Conservation (phyloP, 2,888 invertebrate species). For the Mesochorus sp. region DNA sequence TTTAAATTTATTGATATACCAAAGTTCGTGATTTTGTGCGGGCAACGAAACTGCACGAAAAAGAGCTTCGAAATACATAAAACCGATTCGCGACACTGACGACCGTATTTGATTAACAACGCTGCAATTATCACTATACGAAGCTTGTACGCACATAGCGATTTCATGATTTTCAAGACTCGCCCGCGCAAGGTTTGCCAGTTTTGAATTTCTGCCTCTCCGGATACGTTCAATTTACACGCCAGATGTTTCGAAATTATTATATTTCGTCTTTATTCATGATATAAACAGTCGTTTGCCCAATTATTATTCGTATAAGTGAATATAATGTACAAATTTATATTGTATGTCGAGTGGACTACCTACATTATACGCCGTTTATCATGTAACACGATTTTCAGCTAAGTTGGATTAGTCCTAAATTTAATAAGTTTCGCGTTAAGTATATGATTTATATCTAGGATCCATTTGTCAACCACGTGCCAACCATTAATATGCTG, state of each 20-base stretch:
- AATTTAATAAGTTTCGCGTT: slow-evolving; percentile 31
- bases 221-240: slow-evolving; percentile 8
- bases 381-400: slow-evolving; percentile 3
- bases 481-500: not conserved
- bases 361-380: not conserved
- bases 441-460: not conserved
- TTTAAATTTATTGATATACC: slow-evolving; percentile 29
- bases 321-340: not conserved
- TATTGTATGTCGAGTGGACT: slow-evolving; percentile 1
- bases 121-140: slow-evolving; percentile 46
- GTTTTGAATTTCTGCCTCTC: slow-evolving; percentile 22
- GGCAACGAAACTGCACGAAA: not conserved
- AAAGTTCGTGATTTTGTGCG: not conserved
- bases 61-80: not conserved
- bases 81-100: slow-evolving; percentile 44
- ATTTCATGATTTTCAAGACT: slow-evolving; percentile 49
- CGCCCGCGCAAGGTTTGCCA: not conserved
- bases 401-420: slow-evolving; percentile 32
- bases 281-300: not conserved
- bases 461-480: slow-evolving; percentile 14
- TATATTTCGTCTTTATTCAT: not conserved
- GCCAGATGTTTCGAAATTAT: slow-evolving; percentile 29
- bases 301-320: not conserved
- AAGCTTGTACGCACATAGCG: slow-evolving; percentile 39
- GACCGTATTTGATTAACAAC: slow-evolving; percentile 26